phyloP scores from a whole-genome alignment of 2,797 vertebrate species.

The Mormyrus hasselquistii region DNA sequence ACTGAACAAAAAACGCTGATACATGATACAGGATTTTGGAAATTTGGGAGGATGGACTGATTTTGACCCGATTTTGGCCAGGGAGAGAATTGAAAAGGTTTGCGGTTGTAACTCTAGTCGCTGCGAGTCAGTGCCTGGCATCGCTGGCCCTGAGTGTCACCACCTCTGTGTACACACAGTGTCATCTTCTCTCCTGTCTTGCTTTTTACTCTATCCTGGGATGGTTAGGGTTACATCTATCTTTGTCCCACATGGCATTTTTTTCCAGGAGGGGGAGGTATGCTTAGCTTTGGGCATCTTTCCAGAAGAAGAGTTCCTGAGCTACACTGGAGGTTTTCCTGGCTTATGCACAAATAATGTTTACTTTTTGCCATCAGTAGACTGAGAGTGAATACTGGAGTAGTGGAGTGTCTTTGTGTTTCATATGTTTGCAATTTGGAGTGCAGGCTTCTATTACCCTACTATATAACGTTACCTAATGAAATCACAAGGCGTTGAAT shows the following conservation, averaged over 20 bases:
- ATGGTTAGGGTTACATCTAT: background rate
- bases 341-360: background rate
- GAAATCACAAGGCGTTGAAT: background rate
- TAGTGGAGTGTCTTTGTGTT: background rate
- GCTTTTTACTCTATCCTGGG: background rate
- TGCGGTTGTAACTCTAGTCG: background rate
- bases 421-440: background rate
- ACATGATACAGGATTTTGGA: background rate
- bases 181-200: background rate
- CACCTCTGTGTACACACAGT: background rate
- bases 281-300: background rate
- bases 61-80: background rate
- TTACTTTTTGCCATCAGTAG: background rate
- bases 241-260: conserved; percentile 6
- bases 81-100: background rate
- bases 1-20: background rate
- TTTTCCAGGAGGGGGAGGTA: background rate
- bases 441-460: background rate
- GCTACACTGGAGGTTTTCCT: background rate
- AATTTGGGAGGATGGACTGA: background rate
- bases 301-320: background rate
- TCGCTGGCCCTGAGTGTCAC: background rate
- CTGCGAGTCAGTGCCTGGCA: background rate
- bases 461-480: background rate
- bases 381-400: background rate